These are phyloP conservation scores for Brenthis daphne DNA, from an alignment of 2,888 invertebrate species.

Conservation along the genomic window DNA sequence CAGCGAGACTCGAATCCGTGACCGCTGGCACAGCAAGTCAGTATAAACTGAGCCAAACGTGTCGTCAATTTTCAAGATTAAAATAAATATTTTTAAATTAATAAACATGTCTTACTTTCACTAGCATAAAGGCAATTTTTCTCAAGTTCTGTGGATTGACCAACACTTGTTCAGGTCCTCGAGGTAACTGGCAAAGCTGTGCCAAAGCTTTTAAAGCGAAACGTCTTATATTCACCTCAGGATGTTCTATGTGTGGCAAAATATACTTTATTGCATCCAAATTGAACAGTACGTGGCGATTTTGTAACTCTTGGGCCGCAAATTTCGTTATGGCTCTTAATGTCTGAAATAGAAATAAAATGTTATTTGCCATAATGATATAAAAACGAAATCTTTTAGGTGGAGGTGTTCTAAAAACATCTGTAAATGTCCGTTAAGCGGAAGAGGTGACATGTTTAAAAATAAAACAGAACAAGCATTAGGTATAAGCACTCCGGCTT, in stretches of 20 bases:
- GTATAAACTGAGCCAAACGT: no score
- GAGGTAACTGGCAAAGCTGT: slow-evolving; percentile 73
- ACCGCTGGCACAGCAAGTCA: no score
- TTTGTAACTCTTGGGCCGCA: slow-evolving; percentile 65
- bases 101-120: slow-evolving; percentile 43
- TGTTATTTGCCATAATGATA: not conserved
- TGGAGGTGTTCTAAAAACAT: not conserved
- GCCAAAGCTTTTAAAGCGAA: slow-evolving; percentile 79
- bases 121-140: slow-evolving; percentile 66
- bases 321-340: slow-evolving; percentile 74
- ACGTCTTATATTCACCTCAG: slow-evolving; percentile 68
- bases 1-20: no score
- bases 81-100: not conserved
- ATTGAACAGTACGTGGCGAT: slow-evolving; percentile 60
- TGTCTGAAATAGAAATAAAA: slow-evolving; percentile 51
- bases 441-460: no score
- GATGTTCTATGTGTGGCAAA: slow-evolving; percentile 64
- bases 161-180: slow-evolving; percentile 72
- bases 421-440: no score
- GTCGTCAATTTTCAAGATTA: not conserved
- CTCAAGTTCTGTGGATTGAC: slow-evolving; percentile 61
- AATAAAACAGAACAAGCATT: no score
- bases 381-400: not conserved
- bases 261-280: slow-evolving; percentile 63
- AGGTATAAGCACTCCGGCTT: no score